Conservation (phyloP, 64 coral and sea anemone species). For the Montipora cactus region DNA sequence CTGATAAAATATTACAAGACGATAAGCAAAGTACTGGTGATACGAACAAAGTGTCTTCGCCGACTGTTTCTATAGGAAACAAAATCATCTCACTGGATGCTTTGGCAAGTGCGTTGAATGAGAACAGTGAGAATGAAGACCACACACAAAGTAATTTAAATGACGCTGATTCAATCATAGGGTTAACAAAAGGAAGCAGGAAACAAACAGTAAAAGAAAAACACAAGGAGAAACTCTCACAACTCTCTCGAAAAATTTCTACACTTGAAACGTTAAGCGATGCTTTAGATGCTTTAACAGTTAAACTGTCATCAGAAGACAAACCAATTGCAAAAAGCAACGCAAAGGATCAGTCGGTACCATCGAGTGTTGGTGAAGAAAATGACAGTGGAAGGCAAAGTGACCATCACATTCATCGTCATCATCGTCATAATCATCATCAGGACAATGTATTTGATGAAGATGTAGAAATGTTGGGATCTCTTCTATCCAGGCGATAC, state of each 20-base stretch:
- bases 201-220: neutral
- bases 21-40: neutral
- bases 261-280: slow-evolving; percentile 69
- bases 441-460: neutral
- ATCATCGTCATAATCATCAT: slow-evolving; percentile 13
- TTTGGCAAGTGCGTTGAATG: slow-evolving; percentile 1
- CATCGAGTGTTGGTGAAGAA: neutral
- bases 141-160: neutral
- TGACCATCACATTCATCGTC: neutral
- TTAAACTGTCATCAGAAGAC: slow-evolving; percentile 10
- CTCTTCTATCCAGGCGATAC: neutral
- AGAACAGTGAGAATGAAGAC: neutral
- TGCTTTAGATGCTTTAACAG: slow-evolving; percentile 62
- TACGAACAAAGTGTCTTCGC: neutral
- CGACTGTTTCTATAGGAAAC: slow-evolving; percentile 26
- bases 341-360: neutral
- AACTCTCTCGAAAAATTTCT: slow-evolving; percentile 43
- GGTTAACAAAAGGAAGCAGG: neutral
- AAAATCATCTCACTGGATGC: slow-evolving; percentile 5
- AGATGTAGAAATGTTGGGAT: slow-evolving; percentile 23
- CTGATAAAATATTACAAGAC: neutral
- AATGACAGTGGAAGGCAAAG: neutral
- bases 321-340: neutral
- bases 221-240: slow-evolving; percentile 14
- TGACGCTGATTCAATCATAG: neutral